These are phyloP conservation scores for Pimpla rufipes DNA, from an alignment of 2,888 invertebrate species.

Conservation along the genomic window DNA sequence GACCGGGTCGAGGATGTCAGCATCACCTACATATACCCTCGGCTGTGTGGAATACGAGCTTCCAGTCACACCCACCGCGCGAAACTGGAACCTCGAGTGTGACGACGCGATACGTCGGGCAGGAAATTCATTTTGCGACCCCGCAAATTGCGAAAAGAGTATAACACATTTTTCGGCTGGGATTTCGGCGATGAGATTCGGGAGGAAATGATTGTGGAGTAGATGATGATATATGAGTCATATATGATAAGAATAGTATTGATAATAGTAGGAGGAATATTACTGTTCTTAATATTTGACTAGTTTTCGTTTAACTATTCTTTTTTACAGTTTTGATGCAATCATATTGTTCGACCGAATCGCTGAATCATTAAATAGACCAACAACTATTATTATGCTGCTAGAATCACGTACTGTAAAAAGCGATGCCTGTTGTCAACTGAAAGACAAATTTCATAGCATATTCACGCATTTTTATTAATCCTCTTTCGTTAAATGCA, in stretches of 20 bases:
- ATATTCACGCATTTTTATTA: background rate
- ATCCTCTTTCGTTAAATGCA: background rate
- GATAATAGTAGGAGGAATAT: no score
- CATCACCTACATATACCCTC: conserved; percentile 35
- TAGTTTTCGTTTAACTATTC: no score
- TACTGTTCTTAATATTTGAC: no score
- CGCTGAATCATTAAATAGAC: no score
- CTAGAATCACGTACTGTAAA: no score
- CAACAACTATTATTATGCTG: no score
- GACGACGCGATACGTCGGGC: background rate
- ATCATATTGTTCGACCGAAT: no score
- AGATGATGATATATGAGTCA: background rate
- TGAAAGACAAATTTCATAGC: no score
- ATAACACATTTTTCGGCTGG: background rate
- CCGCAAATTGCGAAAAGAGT: background rate
- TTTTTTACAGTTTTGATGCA: no score
- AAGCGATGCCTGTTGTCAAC: no score
- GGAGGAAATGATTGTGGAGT: background rate
- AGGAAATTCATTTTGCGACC: background rate
- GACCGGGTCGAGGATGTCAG: conserved; percentile 51
- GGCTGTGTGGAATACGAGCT: conserved; percentile 13
- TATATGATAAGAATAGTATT: no score
- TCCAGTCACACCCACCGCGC: background rate
- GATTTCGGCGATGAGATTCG: background rate
- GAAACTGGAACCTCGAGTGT: background rate